These are phyloP conservation scores for Cerastis leucographa DNA, from an alignment of 2,888 invertebrate species.

Conservation along the genomic window DNA sequence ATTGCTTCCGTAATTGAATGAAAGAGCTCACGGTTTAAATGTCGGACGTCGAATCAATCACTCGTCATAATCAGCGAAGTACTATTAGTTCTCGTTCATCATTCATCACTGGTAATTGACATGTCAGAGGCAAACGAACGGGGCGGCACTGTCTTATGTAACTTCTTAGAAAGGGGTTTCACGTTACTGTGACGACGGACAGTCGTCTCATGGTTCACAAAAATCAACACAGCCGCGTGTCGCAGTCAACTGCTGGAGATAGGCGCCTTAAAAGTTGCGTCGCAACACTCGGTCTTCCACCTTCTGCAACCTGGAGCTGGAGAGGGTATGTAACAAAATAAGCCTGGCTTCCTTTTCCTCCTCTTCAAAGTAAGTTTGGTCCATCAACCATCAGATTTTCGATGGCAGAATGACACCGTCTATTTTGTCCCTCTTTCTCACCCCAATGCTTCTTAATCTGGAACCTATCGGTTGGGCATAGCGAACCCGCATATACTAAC, in stretches of 20 bases:
- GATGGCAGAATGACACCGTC: neutral
- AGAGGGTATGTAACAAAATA: neutral
- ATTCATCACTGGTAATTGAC: slow-evolving; percentile 65
- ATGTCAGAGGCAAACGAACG: slow-evolving; percentile 46
- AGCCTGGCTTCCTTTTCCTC: neutral
- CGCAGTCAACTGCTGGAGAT: neutral
- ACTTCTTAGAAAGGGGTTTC: neutral
- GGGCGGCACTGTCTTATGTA: slow-evolving; percentile 29
- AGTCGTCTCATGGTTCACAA: too few species aligned
- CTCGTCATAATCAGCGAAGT: slow-evolving; percentile 62
- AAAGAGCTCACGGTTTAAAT: slow-evolving; percentile 21
- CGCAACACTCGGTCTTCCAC: neutral
- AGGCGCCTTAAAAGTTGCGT: neutral
- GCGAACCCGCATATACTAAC: neutral
- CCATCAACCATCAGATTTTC: neutral
- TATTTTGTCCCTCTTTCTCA: neutral
- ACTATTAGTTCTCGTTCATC: slow-evolving; percentile 53
- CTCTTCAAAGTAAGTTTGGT: neutral
- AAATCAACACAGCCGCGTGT: neutral
- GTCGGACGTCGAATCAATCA: slow-evolving; percentile 58
- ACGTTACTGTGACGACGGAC: neutral
- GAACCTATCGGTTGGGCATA: neutral
- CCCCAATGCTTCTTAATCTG: neutral
- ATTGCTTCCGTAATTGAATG: slow-evolving; percentile 44
- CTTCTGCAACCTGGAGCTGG: neutral